Base-by-base conservation (phyloP, 1,140 invertebrate species). In the Drosophila chauvacae region DNA sequence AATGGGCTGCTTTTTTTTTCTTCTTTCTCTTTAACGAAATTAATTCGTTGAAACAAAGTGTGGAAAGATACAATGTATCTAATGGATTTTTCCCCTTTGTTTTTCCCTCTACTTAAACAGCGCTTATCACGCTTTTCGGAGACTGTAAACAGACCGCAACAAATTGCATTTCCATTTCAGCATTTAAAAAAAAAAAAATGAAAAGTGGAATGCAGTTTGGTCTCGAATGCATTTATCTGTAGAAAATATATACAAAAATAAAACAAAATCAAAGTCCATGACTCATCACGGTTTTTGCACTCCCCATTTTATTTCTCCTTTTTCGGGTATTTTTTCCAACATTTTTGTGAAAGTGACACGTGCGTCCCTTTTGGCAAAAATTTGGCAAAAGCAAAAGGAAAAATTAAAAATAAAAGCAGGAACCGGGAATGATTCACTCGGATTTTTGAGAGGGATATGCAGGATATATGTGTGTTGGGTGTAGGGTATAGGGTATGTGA, bases 291-390 rank as follows among this genome's bases (percentile, higher is more conserved):
- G 37, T 47, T 56, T 39, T 57, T 77, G 74, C 62, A 70, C 39
- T 68, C 62, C 39, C 48, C 39, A 55, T 42, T 51, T 62, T 64
- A 26, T 53, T 23, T 39, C 20, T 62, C 30, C 26, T 37, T 10
- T 55, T 39, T 56, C 37, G 39, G 42, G 5, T 41, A 26, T 57
- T 55, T 69, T 37, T 69, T 45, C 23, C 35, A 56, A 35, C 53
- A 66, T 62, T 62, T 56, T 85, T 86, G 83, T 77, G 83, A 86
- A 86, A 86, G 83, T 83, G 83, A 72, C 83, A 86, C 84, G 83
- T 83, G 44, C 61, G 65, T 50, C 59, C 50, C 55, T 65, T 72
- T 69, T 42, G 75, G 74, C 74, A 14, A 76, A 76, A 56, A 50
- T 66, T 76, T 76, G 45, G 55, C 18, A 62, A 66, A 58, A 75